Conservation (phyloP, 2,888 invertebrate genomes). For the Hydroisotoma schaefferi region DNA sequence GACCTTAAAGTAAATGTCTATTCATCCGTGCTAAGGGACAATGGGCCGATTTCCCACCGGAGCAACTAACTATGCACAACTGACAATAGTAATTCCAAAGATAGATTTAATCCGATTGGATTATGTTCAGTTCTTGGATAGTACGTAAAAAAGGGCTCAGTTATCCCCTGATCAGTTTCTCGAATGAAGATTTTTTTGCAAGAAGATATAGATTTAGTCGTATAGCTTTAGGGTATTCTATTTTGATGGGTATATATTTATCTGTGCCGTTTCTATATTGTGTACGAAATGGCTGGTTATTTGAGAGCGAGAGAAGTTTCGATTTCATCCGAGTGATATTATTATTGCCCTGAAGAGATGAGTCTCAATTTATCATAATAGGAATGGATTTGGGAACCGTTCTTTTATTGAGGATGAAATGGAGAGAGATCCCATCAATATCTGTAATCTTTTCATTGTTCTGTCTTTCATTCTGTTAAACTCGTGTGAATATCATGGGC, state of each 20-base stretch:
- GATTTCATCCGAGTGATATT: neutral
- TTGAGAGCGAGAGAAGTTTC: neutral
- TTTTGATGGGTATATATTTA: no score
- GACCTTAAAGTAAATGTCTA: slow-evolving; percentile 3
- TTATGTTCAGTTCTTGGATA: neutral
- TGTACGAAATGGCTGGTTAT: no score
- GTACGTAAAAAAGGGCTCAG: no score
- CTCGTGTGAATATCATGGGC: slow-evolving; percentile 16
- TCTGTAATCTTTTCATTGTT: slow-evolving; percentile 18
- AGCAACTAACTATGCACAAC: slow-evolving; percentile 7
- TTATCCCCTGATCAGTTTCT: neutral
- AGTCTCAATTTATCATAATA: slow-evolving; percentile 18
- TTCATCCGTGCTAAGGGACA: slow-evolving; percentile 5
- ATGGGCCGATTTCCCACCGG: slow-evolving; percentile 15
- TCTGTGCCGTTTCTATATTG: no score
- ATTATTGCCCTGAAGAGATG: slow-evolving; percentile 4
- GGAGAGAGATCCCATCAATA: slow-evolving; percentile 11
- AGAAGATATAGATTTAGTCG: neutral
- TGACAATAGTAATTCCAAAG: slow-evolving; percentile 4
- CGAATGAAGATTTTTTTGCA: slow-evolving; percentile 7
- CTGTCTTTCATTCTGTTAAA: slow-evolving; percentile 11
- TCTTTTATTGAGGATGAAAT: neutral
- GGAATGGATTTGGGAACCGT: slow-evolving; percentile 1
- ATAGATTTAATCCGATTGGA: slow-evolving; percentile 16
- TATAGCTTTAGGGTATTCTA: no score